Evolutionary conservation across 2,888 invertebrate genomes (phyloP).

Genomic region (Octodonta nipae): DNA sequence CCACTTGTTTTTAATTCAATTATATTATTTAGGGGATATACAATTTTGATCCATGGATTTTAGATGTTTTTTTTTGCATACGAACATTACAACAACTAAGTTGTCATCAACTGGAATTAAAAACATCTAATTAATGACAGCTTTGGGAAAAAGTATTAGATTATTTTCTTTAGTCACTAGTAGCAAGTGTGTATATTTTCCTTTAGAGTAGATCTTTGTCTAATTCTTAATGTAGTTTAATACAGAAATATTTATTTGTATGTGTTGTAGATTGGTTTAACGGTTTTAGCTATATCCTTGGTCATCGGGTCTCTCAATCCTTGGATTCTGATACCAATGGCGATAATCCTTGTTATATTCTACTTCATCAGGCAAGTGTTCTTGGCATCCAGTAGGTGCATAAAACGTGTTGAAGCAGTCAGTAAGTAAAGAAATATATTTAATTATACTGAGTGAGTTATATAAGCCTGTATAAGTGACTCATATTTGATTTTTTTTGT

Average conservation of each 20-base stretch:
- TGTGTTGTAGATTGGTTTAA: conserved; percentile 16
- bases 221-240: conserved; percentile 1
- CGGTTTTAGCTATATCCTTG: conserved; percentile 34
- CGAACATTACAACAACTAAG: no score
- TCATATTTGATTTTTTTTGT: no score
- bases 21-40: no score
- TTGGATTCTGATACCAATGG: conserved; percentile 50
- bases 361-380: conserved; percentile 50
- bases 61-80: no score
- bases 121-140: no score
- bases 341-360: conserved; percentile 48
- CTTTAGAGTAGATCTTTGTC: no score
- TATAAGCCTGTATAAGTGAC: no score
- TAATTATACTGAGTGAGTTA: no score
- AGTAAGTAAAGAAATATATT: conserved; percentile 1
- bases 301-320: conserved; percentile 57
- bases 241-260: conserved; percentile 1
- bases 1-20: no score
- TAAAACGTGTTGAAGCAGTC: conserved; percentile 51
- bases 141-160: no score
- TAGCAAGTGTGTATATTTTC: background rate
- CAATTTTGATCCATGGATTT: no score
- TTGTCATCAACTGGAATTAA: no score
- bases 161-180: background rate
- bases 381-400: conserved; percentile 54